Evolutionary conservation across 2,888 invertebrate genomes (phyloP).

Genomic region (Bhutanitis thaidina): DNA sequence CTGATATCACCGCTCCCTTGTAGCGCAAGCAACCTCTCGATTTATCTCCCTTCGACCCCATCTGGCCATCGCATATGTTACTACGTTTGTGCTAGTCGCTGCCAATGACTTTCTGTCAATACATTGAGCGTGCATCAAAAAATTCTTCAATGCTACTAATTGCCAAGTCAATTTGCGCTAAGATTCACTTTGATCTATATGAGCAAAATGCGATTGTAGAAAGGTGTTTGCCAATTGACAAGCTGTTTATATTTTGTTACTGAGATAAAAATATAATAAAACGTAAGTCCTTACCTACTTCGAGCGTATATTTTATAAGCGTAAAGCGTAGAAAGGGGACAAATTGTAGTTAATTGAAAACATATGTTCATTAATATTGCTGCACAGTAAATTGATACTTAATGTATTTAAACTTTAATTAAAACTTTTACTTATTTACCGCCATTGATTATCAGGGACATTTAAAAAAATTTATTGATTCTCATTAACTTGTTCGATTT

Average conservation of each 20-base stretch:
- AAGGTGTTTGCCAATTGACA: constrained; percentile 29
- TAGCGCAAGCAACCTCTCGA: constrained; percentile 63
- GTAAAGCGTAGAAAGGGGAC: constrained; percentile 1
- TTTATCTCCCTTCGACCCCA: constrained; percentile 73
- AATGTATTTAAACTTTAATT: no score
- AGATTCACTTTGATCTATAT: constrained; percentile 29
- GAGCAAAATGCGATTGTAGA: constrained; percentile 23
- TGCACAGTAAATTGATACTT: no score
- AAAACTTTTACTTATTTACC: no score
- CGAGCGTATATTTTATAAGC: neutral
- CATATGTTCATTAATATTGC: no score
- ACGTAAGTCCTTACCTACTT: constrained; percentile 7
- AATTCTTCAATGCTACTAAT: constrained; percentile 56
- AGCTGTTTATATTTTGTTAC: constrained; percentile 8
- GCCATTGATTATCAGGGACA: no score
- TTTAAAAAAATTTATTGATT: no score
- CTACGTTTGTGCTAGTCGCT: constrained; percentile 42
- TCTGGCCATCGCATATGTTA: constrained; percentile 65
- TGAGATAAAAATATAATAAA: constrained; percentile 10
- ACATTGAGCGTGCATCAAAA: constrained; percentile 55
- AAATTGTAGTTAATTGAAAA: neutral
- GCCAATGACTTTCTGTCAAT: constrained; percentile 78
- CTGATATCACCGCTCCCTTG: constrained; percentile 53
- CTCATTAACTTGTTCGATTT: no score
- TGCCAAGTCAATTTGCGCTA: constrained; percentile 57